phyloP scores from a whole-genome alignment of 2,888 invertebrate genomes.

The Eretmocerus hayati region DNA sequence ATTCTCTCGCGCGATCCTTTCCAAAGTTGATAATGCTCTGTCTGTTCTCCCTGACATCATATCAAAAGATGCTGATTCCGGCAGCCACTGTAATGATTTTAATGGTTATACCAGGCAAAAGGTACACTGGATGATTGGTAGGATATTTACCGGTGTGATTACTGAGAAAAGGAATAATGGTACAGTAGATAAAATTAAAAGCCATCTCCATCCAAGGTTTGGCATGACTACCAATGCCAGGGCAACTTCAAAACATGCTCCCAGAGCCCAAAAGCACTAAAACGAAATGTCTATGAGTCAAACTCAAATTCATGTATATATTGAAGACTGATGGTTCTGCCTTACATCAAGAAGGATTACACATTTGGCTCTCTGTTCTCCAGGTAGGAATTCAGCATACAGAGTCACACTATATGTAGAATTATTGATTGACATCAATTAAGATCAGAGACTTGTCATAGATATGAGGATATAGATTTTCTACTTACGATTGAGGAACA shows the following conservation, averaged over 20 bases:
- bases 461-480: slow-evolving; percentile 5
- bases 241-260: slow-evolving; percentile 88
- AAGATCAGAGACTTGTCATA: neutral
- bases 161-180: slow-evolving; percentile 78
- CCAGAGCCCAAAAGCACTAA: slow-evolving; percentile 93
- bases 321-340: slow-evolving; percentile 26
- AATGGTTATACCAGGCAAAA: neutral
- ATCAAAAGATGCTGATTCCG: slow-evolving; percentile 86
- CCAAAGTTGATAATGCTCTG: slow-evolving; percentile 75
- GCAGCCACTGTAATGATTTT: slow-evolving; percentile 66
- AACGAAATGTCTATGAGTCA: neutral
- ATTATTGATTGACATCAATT: too few species aligned
- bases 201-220: slow-evolving; percentile 83
- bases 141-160: slow-evolving; percentile 65
- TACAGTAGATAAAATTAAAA: slow-evolving; percentile 83
- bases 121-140: neutral
- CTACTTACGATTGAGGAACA: slow-evolving; percentile 90
- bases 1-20: slow-evolving; percentile 82
- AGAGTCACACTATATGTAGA: slow-evolving; percentile 70
- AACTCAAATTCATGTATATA: neutral
- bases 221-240: slow-evolving; percentile 88
- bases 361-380: slow-evolving; percentile 89
- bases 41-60: slow-evolving; percentile 82
- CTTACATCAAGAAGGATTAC: slow-evolving; percentile 90
- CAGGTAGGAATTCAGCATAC: slow-evolving; percentile 92